Evolutionary conservation across 2,888 invertebrate genomes (phyloP).

Genomic region (Fragum whitleyi): DNA sequence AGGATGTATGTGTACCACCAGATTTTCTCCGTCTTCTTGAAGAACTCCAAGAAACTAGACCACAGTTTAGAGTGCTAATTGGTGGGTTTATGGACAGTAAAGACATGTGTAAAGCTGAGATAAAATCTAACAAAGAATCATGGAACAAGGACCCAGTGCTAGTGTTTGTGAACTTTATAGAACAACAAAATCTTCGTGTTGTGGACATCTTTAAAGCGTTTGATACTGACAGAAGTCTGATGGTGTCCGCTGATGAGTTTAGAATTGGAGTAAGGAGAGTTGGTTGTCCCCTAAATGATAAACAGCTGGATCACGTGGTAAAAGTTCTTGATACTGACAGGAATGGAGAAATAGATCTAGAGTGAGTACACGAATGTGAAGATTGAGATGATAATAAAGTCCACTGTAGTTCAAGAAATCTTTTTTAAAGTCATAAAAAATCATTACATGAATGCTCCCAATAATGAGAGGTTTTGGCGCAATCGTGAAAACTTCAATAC

Average conservation of each 20-base stretch:
- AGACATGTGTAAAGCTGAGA: conserved; percentile 55
- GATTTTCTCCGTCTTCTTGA: conserved; percentile 62
- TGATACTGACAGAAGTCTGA: conserved; percentile 74
- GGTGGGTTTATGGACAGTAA: conserved; percentile 67
- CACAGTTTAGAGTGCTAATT: conserved; percentile 68
- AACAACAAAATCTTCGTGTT: conserved; percentile 66
- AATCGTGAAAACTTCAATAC: no score
- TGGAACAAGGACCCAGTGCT: conserved; percentile 74
- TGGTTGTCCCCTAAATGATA: conserved; percentile 70
- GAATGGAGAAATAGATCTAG: conserved; percentile 73
- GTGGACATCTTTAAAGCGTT: conserved; percentile 77
- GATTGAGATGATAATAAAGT: neutral
- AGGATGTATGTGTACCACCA: conserved; percentile 72
- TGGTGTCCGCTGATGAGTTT: conserved; percentile 71
- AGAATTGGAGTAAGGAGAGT: conserved; percentile 62
- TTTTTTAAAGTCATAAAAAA: no score
- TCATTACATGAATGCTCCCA: no score
- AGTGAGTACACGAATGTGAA: conserved; percentile 49
- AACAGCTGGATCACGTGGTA: conserved; percentile 69
- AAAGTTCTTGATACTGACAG: conserved; percentile 66
- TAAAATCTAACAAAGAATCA: conserved; percentile 46
- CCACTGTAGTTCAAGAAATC: no score
- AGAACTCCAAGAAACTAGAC: conserved; percentile 56
- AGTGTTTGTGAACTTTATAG: conserved; percentile 71
- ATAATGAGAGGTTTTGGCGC: no score